Conservation (phyloP, 1,140 invertebrate genomes). For the Callitettix versicolor region DNA sequence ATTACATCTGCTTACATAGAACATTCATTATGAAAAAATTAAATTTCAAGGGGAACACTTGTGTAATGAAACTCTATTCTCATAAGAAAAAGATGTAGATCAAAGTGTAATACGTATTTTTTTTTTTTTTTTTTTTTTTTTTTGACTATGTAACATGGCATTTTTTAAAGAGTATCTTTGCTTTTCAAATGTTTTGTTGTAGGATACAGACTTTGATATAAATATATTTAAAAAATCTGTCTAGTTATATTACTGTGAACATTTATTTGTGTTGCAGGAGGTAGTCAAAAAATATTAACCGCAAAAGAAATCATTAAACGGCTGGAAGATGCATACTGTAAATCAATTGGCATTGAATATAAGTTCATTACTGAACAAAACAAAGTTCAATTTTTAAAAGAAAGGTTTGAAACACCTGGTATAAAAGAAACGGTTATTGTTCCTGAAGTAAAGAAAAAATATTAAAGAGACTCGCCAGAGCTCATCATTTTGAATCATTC, state of each 20-base stretch:
- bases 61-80: too few species aligned
- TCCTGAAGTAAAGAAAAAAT: constrained; percentile 1
- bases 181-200: not conserved
- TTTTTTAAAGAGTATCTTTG: too few species aligned
- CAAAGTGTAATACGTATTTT: too few species aligned
- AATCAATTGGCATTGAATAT: constrained; percentile 11
- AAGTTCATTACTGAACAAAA: constrained; percentile 2
- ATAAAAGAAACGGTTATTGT: not conserved
- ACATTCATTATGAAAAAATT: too few species aligned
- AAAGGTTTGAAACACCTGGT: constrained; percentile 5
- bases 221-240: too few species aligned
- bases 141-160: too few species aligned
- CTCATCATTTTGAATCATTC: constrained; percentile 77
- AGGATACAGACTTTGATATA: not conserved
- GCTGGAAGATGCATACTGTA: constrained; percentile 7
- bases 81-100: too few species aligned
- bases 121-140: too few species aligned
- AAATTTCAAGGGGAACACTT: too few species aligned
- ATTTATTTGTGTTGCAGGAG: constrained; percentile 4
- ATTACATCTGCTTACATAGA: too few species aligned
- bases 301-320: constrained; percentile 5
- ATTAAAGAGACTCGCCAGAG: not conserved
- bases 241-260: too few species aligned
- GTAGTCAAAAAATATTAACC: not conserved
- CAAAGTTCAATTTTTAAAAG: not conserved